These are phyloP conservation scores for Cyrtonyx montezumae DNA, from an alignment of 2,113 vertebrate genomes.

Conservation along the genomic window DNA sequence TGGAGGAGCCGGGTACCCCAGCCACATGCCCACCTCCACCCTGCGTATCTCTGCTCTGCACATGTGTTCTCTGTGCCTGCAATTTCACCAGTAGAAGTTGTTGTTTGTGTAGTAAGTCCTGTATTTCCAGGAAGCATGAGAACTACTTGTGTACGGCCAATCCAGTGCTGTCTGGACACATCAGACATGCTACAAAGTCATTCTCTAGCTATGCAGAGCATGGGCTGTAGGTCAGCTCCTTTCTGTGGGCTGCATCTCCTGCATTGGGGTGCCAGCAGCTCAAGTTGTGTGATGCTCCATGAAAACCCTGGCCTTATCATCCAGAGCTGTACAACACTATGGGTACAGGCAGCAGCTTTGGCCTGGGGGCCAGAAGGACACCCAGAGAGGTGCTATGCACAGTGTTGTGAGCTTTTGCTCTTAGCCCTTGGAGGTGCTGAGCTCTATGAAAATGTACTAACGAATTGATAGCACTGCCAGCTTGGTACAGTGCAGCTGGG, in stretches of 20 bases:
- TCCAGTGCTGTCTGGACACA: constrained; percentile 16
- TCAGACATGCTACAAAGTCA: background rate
- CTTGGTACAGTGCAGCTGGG: background rate
- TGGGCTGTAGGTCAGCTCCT: background rate
- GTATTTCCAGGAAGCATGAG: background rate
- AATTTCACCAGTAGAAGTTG: background rate
- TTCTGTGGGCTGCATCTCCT: background rate
- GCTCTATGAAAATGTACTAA: fast-evolving
- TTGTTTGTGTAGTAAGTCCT: background rate
- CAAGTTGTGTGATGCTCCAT: background rate
- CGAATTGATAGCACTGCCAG: background rate
- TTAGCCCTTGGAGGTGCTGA: background rate
- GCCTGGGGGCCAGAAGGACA: background rate
- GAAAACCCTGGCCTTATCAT: background rate
- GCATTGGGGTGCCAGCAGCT: background rate
- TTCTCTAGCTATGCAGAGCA: background rate
- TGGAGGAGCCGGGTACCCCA: background rate
- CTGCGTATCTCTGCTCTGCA: background rate
- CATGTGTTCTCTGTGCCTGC: background rate
- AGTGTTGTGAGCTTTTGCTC: background rate
- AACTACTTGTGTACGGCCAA: background rate
- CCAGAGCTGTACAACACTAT: background rate
- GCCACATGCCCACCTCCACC: background rate
- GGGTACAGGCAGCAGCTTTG: background rate
- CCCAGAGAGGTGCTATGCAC: background rate